Conservation (phyloP, 2,888 invertebrate species). For the Itoplectis maculator region DNA sequence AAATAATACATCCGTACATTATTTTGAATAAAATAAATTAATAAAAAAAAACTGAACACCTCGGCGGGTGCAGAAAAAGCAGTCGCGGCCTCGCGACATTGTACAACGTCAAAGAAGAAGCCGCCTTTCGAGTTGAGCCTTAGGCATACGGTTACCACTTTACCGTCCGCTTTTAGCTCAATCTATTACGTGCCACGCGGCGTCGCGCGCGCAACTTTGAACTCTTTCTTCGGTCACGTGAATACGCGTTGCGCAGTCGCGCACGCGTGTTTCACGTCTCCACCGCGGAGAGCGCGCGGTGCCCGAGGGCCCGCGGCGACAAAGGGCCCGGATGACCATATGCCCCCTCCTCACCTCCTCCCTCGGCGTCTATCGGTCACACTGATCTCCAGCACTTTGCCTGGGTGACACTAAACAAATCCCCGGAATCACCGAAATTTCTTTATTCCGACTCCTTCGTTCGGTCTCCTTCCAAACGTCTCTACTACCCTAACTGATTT, state of each 20-base stretch:
- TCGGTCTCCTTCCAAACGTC: slow-evolving; percentile 35
- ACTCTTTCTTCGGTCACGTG: slow-evolving; percentile 60
- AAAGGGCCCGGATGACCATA: slow-evolving; percentile 70
- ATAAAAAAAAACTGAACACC: background rate
- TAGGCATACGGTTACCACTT: slow-evolving; percentile 31
- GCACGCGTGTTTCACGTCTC: slow-evolving; percentile 65
- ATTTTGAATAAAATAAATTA: slow-evolving; percentile 3
- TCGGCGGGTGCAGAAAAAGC: background rate
- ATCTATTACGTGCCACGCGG: slow-evolving; percentile 72
- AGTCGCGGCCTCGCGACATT: slow-evolving; percentile 4
- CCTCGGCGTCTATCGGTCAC: slow-evolving; percentile 72
- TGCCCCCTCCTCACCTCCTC: too few relatives aligned
- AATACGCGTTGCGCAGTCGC: slow-evolving; percentile 23
- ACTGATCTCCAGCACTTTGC: slow-evolving; percentile 72
- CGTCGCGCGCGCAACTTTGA: slow-evolving; percentile 66
- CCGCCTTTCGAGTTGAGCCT: slow-evolving; percentile 14
- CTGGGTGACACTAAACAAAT: slow-evolving; percentile 75
- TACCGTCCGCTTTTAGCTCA: slow-evolving; percentile 63
- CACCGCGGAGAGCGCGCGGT: slow-evolving; percentile 41
- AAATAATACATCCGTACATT: background rate
- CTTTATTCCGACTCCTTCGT: slow-evolving; percentile 25
- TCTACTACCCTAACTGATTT: background rate
- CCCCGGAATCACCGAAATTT: slow-evolving; percentile 49
- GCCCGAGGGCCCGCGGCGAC: slow-evolving; percentile 58
- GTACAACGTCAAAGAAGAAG: slow-evolving; percentile 53